phyloP scores from a whole-genome alignment of 2,888 invertebrate genomes.

The Caenorhabditis japonica region DNA sequence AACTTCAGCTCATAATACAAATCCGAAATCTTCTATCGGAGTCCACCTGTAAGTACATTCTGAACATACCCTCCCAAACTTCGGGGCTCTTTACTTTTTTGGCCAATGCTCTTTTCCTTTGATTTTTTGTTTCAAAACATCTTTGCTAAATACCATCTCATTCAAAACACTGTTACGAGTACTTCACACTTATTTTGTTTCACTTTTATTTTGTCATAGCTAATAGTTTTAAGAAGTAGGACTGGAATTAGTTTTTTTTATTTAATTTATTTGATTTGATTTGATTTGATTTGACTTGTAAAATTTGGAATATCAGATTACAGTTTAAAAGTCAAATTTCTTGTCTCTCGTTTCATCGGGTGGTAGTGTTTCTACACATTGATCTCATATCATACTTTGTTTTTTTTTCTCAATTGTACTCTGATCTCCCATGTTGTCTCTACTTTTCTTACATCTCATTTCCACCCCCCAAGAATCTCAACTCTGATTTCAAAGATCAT shows the following conservation, averaged over 20 bases:
- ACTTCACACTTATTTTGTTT: constrained; percentile 19
- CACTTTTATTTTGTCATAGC: no score
- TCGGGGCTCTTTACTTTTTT: constrained; percentile 9
- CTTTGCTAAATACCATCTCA: constrained; percentile 4
- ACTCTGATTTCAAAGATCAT: constrained; percentile 32
- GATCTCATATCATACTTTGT: constrained; percentile 44
- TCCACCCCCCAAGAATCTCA: constrained; percentile 39
- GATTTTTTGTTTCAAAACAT: constrained; percentile 1
- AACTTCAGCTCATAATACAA: constrained; percentile 4
- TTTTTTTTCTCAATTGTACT: constrained; percentile 33
- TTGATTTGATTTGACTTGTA: no score
- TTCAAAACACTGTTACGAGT: constrained; percentile 16
- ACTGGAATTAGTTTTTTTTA: no score
- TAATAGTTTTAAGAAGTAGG: no score
- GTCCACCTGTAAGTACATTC: constrained; percentile 5
- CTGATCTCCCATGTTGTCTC: constrained; percentile 23
- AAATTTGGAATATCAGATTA: no score
- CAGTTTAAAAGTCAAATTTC: background rate
- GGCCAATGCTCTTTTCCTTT: constrained; percentile 17
- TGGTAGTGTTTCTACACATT: constrained; percentile 23
- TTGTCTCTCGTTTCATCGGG: constrained; percentile 28
- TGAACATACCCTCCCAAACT: constrained; percentile 12
- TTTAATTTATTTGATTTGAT: no score
- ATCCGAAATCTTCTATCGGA: constrained; percentile 6
- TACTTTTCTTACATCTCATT: background rate